Evolutionary conservation across 2,888 invertebrate species (phyloP), one percentile per base, ranked within the genome.

Genomic region (Cremastobaeus sp.): DNA sequence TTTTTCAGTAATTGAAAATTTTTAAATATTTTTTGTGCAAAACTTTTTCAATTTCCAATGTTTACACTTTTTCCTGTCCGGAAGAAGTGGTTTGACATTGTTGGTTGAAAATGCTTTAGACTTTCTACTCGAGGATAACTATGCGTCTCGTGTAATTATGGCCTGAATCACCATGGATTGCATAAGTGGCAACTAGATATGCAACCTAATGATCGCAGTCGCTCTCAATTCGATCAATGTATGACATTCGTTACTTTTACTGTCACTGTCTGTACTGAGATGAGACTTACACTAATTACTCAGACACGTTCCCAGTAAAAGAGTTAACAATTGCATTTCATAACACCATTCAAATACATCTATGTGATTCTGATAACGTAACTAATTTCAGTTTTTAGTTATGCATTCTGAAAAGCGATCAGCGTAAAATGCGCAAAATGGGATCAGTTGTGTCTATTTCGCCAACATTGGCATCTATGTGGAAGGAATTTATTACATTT

Each of bases 111-210:
- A 57, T 66, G 6, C 34, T 57, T 41, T 14, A 39, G 43, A 70
- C 70, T 70, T 70, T 70, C 70, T 54, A 70, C 14, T 15, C 14
- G 34, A 35, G 55, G 35, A 62, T 45, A 70, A 54, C 39, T 48
- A 48, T 35, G n/a, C n/a, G n/a, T 47, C 6, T 37, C 62, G 35
- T 47, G 47, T 55, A 48, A 62, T 62, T 62, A 52, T 8, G 34
- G 20, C 48, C 48, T 70, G 41, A 55, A 62, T 62, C 48, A 55
- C 62, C 35, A 54, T 55, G 14, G 11, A 9, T 73, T 73, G 60
- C 72, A 66, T 52, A 73, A 73, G 39, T 41, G 14, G 72, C 72
- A 60, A 66, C 54, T 60, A 47, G 60, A 72, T 72, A 72, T 21
- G 72, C 55, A 54, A 54, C 41, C 62, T 55, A 55, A 60, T 54